Base-by-base conservation (phyloP, 2,797 vertebrate species). In the Stomatorhinus walkeri region DNA sequence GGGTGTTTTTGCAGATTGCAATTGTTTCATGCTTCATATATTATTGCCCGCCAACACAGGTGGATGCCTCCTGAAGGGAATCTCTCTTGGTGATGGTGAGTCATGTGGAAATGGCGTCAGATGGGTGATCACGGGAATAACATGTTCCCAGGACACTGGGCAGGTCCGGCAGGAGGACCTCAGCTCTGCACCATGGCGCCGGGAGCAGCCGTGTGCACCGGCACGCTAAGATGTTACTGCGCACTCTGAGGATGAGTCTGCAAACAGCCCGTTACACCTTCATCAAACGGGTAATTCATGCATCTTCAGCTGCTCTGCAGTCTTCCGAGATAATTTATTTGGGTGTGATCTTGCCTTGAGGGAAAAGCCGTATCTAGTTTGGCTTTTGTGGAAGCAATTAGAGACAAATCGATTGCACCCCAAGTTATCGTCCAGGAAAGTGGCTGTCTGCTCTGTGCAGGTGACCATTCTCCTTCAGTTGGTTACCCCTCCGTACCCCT, bases 341-440 rank as follows among this genome's bases (percentile, higher is more conserved):
- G 8, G 16, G 86, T n/a, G n/a, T 64, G 32, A 46, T 46, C 40
- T 46, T 64, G 86, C 59, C 59, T 68, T 48, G n/a, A 59, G 56
- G 59, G 86, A 52, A 68, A 87, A 68, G 56, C 28, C n/a, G 0
- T 61, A 40, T 64, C n/a, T 7, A 9, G 86, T 24, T 87, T 87
- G 86, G 19, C 36, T 28, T 68, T 87, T 61, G 48, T 64, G 86
- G n/a, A 68, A 46, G 24, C 51, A 64, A 87, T 87, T 87, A 87
- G 36, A 61, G 56, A 64, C 43, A n/a, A 87, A 68, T 87, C 40
- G n/a, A 87, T 87, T 87, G 54, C 19, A 22, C 51, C 24, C 10
- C 28, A 52, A 86, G 51, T 49, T 28, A 36, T 22, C 7, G 1
- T 19, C 22, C 51, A 12, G 24, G 85, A 51, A 51, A 86, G 14